These are phyloP conservation scores for Clarias magur DNA, from an alignment of 2,113 vertebrate genomes.

Conservation along the genomic window DNA sequence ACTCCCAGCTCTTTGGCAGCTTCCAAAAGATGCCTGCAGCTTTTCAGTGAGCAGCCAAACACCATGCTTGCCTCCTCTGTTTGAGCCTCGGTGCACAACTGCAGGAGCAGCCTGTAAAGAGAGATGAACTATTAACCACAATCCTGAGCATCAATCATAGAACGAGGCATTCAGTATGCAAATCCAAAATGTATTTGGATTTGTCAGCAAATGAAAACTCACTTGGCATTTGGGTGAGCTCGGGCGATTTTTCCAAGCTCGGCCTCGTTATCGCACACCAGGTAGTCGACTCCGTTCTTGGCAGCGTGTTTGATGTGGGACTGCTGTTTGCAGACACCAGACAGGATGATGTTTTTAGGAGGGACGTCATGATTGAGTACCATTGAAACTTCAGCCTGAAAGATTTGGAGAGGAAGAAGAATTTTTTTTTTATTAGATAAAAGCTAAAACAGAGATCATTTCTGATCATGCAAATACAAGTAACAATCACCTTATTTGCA, in stretches of 20 bases:
- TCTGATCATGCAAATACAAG: background rate
- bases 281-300: slow-evolving; percentile 85
- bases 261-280: slow-evolving; percentile 89
- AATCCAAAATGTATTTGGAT: background rate
- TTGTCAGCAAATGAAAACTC: slow-evolving; percentile 61
- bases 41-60: slow-evolving; percentile 93
- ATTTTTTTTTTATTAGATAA: background rate
- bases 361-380: slow-evolving; percentile 87
- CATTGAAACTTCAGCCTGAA: slow-evolving; percentile 87
- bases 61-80: slow-evolving; percentile 90
- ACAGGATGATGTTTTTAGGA: slow-evolving; percentile 90
- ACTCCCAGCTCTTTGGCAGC: slow-evolving; percentile 87
- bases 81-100: slow-evolving; percentile 90
- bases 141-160: background rate
- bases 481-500: slow-evolving; percentile 86
- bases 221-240: slow-evolving; percentile 89
- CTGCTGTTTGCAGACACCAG: slow-evolving; percentile 92
- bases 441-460: background rate
- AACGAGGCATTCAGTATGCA: background rate
- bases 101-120: slow-evolving; percentile 86
- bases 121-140: background rate
- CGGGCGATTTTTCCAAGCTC: slow-evolving; percentile 95
- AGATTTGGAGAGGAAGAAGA: background rate
- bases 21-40: slow-evolving; percentile 93
- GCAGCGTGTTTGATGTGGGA: slow-evolving; percentile 93